A percentile compares a stretch with the other conserved stretches of the same genome.
Evolutionary conservation across 2,888 invertebrate species (phyloP).

Genomic region (Rotaria socialis): DNA sequence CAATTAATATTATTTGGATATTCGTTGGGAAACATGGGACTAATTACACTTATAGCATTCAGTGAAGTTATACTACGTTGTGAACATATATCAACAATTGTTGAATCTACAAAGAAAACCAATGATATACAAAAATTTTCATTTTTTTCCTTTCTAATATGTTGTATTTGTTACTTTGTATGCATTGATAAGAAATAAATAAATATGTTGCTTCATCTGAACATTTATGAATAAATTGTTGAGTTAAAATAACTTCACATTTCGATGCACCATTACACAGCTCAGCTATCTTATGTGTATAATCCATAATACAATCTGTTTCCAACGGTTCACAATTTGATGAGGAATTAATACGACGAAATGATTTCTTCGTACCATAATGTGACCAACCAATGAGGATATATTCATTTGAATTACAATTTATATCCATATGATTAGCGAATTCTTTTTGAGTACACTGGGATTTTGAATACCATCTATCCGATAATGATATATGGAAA

Average conservation of each 20-base stretch:
- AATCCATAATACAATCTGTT: constrained; percentile 44
- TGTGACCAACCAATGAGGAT: constrained; percentile 44
- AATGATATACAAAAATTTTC: background rate
- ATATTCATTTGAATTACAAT: constrained; percentile 36
- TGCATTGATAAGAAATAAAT: constrained; percentile 44
- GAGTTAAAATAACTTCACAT: constrained; percentile 38
- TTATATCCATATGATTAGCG: constrained; percentile 38
- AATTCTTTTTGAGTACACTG: constrained; percentile 17
- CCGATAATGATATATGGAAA: background rate
- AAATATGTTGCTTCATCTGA: constrained; percentile 41
- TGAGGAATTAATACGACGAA: background rate
- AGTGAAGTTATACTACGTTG: background rate
- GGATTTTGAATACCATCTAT: constrained; percentile 9
- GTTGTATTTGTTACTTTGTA: background rate
- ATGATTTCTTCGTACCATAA: constrained; percentile 37
- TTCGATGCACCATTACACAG: constrained; percentile 40
- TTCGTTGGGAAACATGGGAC: constrained; percentile 34
- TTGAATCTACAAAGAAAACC: background rate
- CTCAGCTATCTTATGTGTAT: constrained; percentile 45
- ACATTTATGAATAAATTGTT: constrained; percentile 44
- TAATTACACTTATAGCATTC: background rate
- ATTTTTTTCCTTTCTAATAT: background rate
- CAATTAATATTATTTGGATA: constrained; percentile 40
- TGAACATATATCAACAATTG: background rate
- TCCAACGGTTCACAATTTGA: background rate